Evolutionary conservation across 2,113 vertebrate genomes (phyloP).

Genomic region (Mormoops blainvillei): DNA sequence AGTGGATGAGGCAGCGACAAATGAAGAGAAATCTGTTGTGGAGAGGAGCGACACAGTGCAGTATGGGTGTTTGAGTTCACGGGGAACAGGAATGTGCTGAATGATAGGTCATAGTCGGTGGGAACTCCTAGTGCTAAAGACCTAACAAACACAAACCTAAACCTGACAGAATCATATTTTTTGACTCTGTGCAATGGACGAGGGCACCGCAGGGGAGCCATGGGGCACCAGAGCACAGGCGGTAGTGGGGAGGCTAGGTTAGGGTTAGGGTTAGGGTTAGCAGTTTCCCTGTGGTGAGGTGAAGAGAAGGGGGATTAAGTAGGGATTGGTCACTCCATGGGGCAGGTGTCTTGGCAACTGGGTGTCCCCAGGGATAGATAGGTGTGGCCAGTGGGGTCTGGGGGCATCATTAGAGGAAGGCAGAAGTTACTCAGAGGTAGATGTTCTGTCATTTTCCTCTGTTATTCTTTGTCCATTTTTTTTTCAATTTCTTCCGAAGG

Average conservation of each 20-base stretch:
- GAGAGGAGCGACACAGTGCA: not conserved
- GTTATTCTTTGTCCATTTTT: not conserved
- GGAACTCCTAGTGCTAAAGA: not conserved
- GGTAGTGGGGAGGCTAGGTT: not conserved
- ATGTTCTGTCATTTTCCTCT: not conserved
- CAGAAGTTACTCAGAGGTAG: not conserved
- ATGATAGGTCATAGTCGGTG: not conserved
- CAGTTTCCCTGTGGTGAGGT: not conserved
- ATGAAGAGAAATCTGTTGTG: not conserved
- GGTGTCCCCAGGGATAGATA: not conserved
- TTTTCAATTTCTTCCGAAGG: conserved; percentile 69
- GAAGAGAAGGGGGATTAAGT: not conserved
- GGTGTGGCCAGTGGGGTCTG: not conserved
- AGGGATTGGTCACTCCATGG: not conserved
- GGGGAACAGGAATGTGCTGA: not conserved
- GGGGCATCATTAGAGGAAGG: not conserved
- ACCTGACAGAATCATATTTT: not conserved
- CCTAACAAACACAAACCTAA: not conserved
- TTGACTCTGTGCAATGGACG: not conserved
- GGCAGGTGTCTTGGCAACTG: not conserved
- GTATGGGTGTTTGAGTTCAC: not conserved
- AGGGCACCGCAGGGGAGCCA: too few species aligned
- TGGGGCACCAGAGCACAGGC: not conserved
- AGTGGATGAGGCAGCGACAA: not conserved
- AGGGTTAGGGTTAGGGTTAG: not conserved